These are phyloP conservation scores for Bhutanitis thaidina DNA, from an alignment of 2,888 invertebrate genomes.

Conservation along the genomic window DNA sequence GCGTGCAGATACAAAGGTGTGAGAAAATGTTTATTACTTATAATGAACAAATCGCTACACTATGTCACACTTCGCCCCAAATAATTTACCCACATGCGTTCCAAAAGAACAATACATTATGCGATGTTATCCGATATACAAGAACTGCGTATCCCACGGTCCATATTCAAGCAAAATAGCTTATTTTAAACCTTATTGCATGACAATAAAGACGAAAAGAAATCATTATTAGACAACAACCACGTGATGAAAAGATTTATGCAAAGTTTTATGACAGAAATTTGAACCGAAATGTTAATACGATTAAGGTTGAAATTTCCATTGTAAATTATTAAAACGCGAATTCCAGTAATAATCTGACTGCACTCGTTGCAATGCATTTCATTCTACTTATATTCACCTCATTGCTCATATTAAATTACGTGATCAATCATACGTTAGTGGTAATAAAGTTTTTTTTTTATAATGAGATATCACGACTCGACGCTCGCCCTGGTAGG, in stretches of 20 bases:
- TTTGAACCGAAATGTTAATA: not conserved
- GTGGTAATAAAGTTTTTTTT: constrained; percentile 1
- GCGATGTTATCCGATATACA: constrained; percentile 21
- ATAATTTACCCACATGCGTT: constrained; percentile 10
- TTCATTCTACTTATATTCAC: constrained; percentile 9
- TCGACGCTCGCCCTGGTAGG: constrained; percentile 5
- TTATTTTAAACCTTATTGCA: not conserved
- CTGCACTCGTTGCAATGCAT: constrained; percentile 1
- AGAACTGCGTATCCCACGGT: constrained; percentile 20
- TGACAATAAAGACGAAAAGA: not conserved
- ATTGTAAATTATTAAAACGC: not conserved
- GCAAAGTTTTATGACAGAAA: not conserved
- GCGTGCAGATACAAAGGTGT: not conserved
- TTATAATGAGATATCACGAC: not conserved
- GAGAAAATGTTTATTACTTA: not conserved
- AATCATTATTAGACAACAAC: not conserved
- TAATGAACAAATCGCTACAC: constrained; percentile 12
- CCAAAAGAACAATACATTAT: constrained; percentile 12
- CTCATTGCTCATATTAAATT: constrained; percentile 12
- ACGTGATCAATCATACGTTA: constrained; percentile 10
- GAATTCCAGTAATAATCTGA: not conserved
- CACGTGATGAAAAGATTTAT: constrained; percentile 10
- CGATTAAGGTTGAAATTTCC: not conserved
- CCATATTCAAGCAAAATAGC: not conserved
- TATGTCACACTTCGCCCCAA: constrained; percentile 17